phyloP scores from a whole-genome alignment of 1,140 invertebrate genomes.

The Chrysomallon squamiferum region DNA sequence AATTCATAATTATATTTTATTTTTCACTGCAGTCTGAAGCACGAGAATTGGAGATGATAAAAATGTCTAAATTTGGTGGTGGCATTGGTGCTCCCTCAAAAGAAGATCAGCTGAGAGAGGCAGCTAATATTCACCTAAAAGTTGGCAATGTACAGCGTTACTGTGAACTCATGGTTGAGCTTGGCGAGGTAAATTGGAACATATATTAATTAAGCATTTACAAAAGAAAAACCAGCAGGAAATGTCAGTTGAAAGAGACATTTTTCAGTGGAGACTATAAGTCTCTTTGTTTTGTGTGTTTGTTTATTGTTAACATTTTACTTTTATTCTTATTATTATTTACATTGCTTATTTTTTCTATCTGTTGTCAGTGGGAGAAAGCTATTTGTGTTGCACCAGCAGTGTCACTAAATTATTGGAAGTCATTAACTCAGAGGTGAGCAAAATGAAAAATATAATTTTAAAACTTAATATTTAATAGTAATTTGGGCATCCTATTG shows the following conservation, averaged over 20 bases:
- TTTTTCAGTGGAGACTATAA: no score
- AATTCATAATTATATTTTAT: no score
- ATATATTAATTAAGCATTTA: background rate
- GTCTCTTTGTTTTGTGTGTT: no score
- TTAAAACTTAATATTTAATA: no score
- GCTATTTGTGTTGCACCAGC: constrained; percentile 65
- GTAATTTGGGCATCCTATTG: no score
- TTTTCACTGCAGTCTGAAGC: constrained; percentile 58
- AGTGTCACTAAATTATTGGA: constrained; percentile 65
- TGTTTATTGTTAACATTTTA: no score
- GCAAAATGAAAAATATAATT: no score
- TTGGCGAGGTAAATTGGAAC: constrained; percentile 55
- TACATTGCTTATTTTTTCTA: background rate
- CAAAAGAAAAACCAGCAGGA: no score
- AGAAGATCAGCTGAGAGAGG: constrained; percentile 54
- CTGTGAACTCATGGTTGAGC: constrained; percentile 64
- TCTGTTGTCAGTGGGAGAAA: constrained; percentile 62
- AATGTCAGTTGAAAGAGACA: no score
- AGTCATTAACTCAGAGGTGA: constrained; percentile 60
- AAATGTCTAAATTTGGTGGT: constrained; percentile 52
- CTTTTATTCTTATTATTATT: no score
- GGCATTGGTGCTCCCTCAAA: constrained; percentile 51
- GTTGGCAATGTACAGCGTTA: constrained; percentile 65
- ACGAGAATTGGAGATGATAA: constrained; percentile 61
- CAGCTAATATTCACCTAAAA: constrained; percentile 58